Base-by-base conservation (phyloP, 1,140 invertebrate species). In the Pseudobourletiella spinata region DNA sequence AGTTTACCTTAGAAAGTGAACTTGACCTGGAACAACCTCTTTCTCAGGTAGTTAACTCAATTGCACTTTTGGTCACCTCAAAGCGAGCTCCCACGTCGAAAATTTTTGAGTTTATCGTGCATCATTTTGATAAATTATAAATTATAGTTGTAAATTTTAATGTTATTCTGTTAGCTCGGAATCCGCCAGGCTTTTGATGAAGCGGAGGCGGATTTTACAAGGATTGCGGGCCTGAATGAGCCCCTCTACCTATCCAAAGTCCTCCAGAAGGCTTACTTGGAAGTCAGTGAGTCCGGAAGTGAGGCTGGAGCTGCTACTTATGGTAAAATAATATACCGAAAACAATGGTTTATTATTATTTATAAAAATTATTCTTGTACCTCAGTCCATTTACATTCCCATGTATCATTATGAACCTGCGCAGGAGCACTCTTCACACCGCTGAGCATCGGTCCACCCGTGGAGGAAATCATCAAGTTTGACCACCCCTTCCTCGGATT, bases 401-500 rank as follows among this genome's bases (percentile, higher is more conserved):
- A n/a, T n/a, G n/a, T n/a, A n/a, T n/a, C n/a, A n/a, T n/a, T n/a
- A n/a, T n/a, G n/a, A n/a, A n/a, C n/a, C n/a, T n/a, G n/a, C n/a
- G n/a, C n/a, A 66, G 64, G 59, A 24, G 62, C 63, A 11, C 29
- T 67, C 0, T 67, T 67, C 46, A 61, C 57, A 14, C 66, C 66
- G 8, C 30, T 64, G n/a, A 64, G 62, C 24, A 59, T 67, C 50
- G 62, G 62, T 35, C 66, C 66, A 26, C 2, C 30, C 2, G 42
- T 67, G 1, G 66, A 67, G 28, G 66, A 67, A 48, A 58, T 55
- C 28, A 58, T 67, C 14, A 59, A 35, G 0, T 55, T 64, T 0
- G 59, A 67, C 24, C 43, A 51, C n/a, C 59, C 62, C 0, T 67
- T 67, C 43, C 11, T 67, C n/a, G 66, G 66, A 44, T 67, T 61